A percentile compares a stretch with the other conserved stretches of the same genome.
Evolutionary conservation across 92 coral and sea anemone genomes (phyloP).

Genomic region (Ricordea florida): DNA sequence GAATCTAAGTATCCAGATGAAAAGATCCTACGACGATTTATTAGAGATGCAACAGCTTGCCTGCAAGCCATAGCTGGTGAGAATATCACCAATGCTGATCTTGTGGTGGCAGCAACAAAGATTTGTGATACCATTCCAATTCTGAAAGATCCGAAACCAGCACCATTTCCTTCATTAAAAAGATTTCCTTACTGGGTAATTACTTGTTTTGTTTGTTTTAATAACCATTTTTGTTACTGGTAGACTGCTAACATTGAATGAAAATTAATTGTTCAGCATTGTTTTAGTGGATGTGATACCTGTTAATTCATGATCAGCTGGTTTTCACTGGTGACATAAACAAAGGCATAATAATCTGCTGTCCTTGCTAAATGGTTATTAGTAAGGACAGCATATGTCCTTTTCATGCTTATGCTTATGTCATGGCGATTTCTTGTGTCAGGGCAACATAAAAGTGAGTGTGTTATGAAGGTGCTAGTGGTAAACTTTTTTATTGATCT

Average conservation of each 20-base stretch:
- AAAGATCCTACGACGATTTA: background rate
- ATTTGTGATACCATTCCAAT: background rate
- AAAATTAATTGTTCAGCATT: background rate
- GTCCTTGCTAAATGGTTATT: too few species aligned
- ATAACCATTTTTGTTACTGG: too few species aligned
- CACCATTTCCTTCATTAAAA: background rate
- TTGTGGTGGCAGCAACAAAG: background rate
- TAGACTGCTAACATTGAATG: background rate
- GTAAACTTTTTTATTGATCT: background rate
- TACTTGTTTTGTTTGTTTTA: background rate
- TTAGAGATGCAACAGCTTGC: background rate
- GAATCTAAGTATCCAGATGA: background rate
- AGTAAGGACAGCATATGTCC: too few species aligned
- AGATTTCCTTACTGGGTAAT: conserved; percentile 7
- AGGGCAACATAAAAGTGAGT: too few species aligned
- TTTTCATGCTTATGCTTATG: too few species aligned
- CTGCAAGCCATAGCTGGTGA: background rate
- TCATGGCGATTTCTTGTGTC: too few species aligned
- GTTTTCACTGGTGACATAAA: too few species aligned
- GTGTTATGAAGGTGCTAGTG: too few species aligned
- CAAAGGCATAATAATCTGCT: too few species aligned
- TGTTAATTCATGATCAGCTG: too few species aligned
- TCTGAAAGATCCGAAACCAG: background rate
- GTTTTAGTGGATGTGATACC: too few species aligned
- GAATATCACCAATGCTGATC: background rate